A percentile compares a stretch with the other conserved stretches of the same genome.
These are phyloP conservation scores for Tuberolachnus salignus DNA, from an alignment of 2,888 invertebrate genomes.

Conservation along the genomic window DNA sequence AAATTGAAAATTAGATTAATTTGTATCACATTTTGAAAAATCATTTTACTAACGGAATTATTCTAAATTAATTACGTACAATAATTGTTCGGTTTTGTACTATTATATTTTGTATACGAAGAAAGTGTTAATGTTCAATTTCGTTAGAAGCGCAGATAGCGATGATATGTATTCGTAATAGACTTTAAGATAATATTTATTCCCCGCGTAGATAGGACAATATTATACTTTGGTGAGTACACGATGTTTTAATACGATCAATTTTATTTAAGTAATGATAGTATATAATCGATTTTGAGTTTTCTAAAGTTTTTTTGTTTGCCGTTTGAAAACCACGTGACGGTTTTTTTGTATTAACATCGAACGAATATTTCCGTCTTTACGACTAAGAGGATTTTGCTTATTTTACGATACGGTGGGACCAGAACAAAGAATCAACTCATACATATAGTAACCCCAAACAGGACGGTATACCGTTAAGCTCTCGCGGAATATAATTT, in stretches of 20 bases:
- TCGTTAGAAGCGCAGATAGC: too few relatives aligned
- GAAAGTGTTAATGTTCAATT: background rate
- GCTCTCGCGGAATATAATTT: constrained; percentile 37
- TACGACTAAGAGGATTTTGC: constrained; percentile 44
- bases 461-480: constrained; percentile 25
- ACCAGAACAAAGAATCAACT: constrained; percentile 39
- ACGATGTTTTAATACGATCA: background rate
- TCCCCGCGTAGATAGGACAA: background rate
- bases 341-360: constrained; percentile 15
- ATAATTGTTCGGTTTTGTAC: background rate
- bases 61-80: too few relatives aligned
- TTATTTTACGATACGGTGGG: constrained; percentile 25
- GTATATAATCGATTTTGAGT: constrained; percentile 1
- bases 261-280: background rate
- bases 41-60: too few relatives aligned
- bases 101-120: background rate
- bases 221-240: background rate
- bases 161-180: background rate
- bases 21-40: too few relatives aligned
- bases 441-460: constrained; percentile 41
- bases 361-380: constrained; percentile 24
- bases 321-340: background rate
- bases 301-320: constrained; percentile 1
- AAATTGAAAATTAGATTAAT: too few relatives aligned
- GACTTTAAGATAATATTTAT: constrained; percentile 8